Evolutionary conservation across 1,140 invertebrate species (phyloP).

Genomic region (Anagrus nilaparvatae): DNA sequence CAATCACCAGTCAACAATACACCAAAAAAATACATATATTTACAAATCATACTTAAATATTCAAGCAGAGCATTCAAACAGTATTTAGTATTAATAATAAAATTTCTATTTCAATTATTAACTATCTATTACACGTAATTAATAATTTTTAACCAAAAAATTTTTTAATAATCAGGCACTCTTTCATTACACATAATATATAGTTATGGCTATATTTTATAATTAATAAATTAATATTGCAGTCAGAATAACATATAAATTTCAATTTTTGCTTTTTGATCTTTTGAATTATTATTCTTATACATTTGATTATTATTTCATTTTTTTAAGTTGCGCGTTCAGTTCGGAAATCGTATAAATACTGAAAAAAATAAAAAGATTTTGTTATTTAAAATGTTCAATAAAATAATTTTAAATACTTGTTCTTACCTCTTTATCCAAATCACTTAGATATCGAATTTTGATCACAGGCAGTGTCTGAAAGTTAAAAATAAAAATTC

Average conservation of each 20-base stretch:
- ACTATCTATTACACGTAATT: no score
- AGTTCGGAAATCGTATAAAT: slow-evolving; percentile 40
- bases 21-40: no score
- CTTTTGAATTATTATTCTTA: no score
- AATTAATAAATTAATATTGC: slow-evolving; percentile 18
- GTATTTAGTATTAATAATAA: slow-evolving; percentile 11
- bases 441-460: slow-evolving; percentile 34
- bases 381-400: no score
- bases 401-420: slow-evolving; percentile 5
- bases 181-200: slow-evolving; percentile 34
- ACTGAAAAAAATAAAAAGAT: slow-evolving; percentile 27
- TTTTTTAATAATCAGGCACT: slow-evolving; percentile 35
- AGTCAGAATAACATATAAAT: slow-evolving; percentile 32
- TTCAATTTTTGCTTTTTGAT: no score
- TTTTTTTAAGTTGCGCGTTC: slow-evolving; percentile 38
- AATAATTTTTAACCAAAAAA: no score
- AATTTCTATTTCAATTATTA: slow-evolving; percentile 20
- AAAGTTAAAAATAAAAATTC: slow-evolving; percentile 11
- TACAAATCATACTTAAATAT: no score
- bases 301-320: no score
- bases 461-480: slow-evolving; percentile 37
- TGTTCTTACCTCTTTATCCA: slow-evolving; percentile 36
- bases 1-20: slow-evolving; percentile 30
- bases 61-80: no score
- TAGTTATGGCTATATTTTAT: slow-evolving; percentile 20